Base-by-base conservation (phyloP, 2,797 vertebrate genomes). In the Rhabdophis nuchalis region DNA sequence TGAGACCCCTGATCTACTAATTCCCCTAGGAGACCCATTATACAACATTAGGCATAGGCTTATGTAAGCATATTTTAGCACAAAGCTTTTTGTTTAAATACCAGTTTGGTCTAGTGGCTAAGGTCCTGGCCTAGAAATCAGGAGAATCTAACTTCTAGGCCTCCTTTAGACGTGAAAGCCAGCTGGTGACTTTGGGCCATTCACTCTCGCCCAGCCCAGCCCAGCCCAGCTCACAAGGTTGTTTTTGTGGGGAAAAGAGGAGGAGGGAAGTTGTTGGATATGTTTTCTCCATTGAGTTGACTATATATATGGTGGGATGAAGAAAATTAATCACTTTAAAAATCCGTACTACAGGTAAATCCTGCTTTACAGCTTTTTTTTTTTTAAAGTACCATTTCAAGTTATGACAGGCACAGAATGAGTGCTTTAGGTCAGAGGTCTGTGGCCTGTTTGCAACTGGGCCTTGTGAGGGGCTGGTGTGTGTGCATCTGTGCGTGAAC, bases 401-500 rank as follows among this genome's bases (percentile, higher is more conserved):
- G 64, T 68, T 32, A 68, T 7, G 64, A 68, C 1, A 5, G 64
- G 13, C 14, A 68, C 14, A 32, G 64, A 68, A 68, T 7, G n/a
- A 68, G 13, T 32, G 14, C 29, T 68, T 61, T 29, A 27, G 60
- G 10, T 1, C 60, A 61, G 3, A 1, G 25, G 27, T 27, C 27
- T 0, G 4, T 61, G 25, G 9, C 10, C 60, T 61, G 60, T 29
- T 27, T 1, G 60, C 60, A 61, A 61, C 25, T 61, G 60, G 27
- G 27, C 60, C 3, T 0, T 3, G 1, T 11, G 60, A 61, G 60
- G 29, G 58, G 58, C 58, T 27, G 58, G 58, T 12, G 0, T 61
- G 9, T 3, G 0, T 1, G 10, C 6, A 57, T 57, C 56, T 23
- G 18, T 57, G 57, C 4, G 3, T 0, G 60, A 12, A 10, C 11